Base-by-base conservation (phyloP, 2,113 vertebrate genomes). In the Pagrus major region DNA sequence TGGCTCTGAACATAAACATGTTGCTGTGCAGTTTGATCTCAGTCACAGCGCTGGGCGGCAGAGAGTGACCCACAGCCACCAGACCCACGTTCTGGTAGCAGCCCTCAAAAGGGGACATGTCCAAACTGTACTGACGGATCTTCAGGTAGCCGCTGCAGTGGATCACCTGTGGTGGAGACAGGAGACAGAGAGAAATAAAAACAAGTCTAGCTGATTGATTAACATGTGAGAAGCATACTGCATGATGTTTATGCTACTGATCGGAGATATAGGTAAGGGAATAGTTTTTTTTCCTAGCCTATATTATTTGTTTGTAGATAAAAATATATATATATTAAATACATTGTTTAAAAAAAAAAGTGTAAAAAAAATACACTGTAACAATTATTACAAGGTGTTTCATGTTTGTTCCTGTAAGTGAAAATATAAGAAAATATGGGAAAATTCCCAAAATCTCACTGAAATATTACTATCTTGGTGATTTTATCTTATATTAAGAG, bases 1-100 rank as follows among this genome's bases (percentile, higher is more conserved):
- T 99, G 93, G 98, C 98, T 42, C 98, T 95, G 90, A 99, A 99
- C 98, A 99, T 99, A 83, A 99, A 99, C 98, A 99, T 99, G 89
- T 99, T 99, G 90, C 97, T 98, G 91, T 99, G 97, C 27, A 99
- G 95, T 84, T 99, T 99, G 93, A 99, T 99, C 85, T 99, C 98
- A 0, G 98, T 99, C 74, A 99, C 97, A 0, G 98, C 98, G 16
- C 97, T 99, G 75, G 98, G 98, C 0, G 98, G 98, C 72, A 99
- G 91, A 0, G 98, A 99, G 92, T 99, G 98, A 51, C 98, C 98
- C 84, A 99, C 98, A 0, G 98, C 98, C 46, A 99, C 98, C 84
- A 99, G 90, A n/a, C 98, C 98, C 80, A 99, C 98, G 9, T 99
- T 99, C 95, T 99, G 98, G 90, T 98, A 99, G 91, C 98, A 99